Conservation (phyloP, 2,888 invertebrate genomes). For the Lamproptera curius region DNA sequence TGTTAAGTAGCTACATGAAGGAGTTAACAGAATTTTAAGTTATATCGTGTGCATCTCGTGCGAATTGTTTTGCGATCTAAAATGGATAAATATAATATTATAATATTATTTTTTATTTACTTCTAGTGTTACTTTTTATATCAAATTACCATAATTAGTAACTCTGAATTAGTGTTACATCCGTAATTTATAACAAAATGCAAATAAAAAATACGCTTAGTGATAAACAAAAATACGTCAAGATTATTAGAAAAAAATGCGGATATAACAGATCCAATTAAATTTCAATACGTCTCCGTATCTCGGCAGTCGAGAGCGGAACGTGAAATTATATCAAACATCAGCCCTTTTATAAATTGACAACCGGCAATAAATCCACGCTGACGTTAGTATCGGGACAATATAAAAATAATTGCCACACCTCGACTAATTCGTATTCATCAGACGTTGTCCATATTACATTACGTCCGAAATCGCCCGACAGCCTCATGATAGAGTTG, state of each 20-base stretch:
- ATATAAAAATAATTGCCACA: conserved; percentile 57
- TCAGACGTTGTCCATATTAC: conserved; percentile 62
- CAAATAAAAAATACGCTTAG: conserved; percentile 1
- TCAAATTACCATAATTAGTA: too few relatives aligned
- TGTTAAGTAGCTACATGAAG: too few relatives aligned
- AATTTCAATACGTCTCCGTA: background rate
- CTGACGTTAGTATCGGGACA: conserved; percentile 14
- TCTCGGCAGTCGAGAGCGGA: too few relatives aligned
- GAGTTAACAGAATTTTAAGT: too few relatives aligned
- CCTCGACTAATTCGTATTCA: conserved; percentile 63
- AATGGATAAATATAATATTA: too few relatives aligned
- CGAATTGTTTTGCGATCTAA: too few relatives aligned
- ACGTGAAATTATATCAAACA: background rate
- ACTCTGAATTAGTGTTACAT: too few relatives aligned
- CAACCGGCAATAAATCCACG: conserved; percentile 9
- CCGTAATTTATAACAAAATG: background rate
- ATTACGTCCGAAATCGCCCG: conserved; percentile 67
- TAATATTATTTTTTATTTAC: too few relatives aligned
- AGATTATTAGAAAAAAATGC: background rate
- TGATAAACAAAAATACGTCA: background rate
- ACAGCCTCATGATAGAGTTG: conserved; percentile 49
- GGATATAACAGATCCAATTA: background rate
- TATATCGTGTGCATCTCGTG: too few relatives aligned
- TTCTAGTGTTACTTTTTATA: too few relatives aligned
- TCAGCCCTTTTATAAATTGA: background rate